Base-by-base conservation (phyloP, 2,888 invertebrate genomes). In the Ichneumon xanthorius region DNA sequence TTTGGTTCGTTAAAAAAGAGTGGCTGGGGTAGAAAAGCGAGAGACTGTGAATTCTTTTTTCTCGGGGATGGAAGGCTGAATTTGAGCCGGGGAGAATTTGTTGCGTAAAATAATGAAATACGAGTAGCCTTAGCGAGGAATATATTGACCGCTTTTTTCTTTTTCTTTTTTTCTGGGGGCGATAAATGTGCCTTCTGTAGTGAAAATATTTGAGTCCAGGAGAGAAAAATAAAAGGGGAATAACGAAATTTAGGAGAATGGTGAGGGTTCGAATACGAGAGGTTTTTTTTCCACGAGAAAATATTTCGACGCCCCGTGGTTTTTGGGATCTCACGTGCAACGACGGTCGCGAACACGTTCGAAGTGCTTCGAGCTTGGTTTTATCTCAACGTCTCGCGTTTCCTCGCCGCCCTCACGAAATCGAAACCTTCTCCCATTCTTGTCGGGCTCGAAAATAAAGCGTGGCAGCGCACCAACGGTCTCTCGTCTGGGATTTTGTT, bases 381-480 rank as follows among this genome's bases (percentile, higher is more conserved):
- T 37, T 63, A 30, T 33, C 37, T 30, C 37, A 16, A 63, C 37
- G 33, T 63, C 63, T 63, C 63, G 30, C 30, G 63, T 63, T 63
- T 37, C 63, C n/a, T 63, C 63, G 63, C 30, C 63, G 16, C 33
- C 63, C 30, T 63, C 16, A n/a, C 33, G 63, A 63, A 14, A 26
- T 63, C 37, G 63, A 63, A 63, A 16, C 63, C 63, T 16, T 33
- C 33, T 11, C 45, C 26, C 14, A 16, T 33, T 33, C 33, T n/a
- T 16, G 30, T n/a, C 1, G 33, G 5, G 5, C 63, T 37, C 63
- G 58, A 26, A 22, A 63, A 37, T 33, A 63, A 63, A 30, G 63
- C 37, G 37, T 63, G 33, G 37, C 63, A n/a, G 33, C 11, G 37
- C 9, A 19, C 19, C 19, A 55, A 55, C 22, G 3, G 55, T 16